Evolutionary conservation across 2,113 vertebrate genomes (phyloP), one percentile per base, ranked within the genome.

Genomic region (Pipa parva): DNA sequence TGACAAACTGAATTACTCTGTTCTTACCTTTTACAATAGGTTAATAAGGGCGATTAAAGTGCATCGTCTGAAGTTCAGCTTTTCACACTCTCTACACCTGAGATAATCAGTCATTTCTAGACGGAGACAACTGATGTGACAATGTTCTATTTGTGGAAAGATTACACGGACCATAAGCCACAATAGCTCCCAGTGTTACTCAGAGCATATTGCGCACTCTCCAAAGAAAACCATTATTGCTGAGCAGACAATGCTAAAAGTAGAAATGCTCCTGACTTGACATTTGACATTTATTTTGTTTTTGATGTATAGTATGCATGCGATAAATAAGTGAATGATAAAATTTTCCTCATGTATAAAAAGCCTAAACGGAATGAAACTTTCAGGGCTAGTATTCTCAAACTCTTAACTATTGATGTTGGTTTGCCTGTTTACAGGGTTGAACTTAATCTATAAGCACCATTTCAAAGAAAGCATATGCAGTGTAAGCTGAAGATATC

Each of bases 101-200:
- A 55, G 26, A 55, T 28, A 20, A 31, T 13, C 13, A 10, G 18
- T 21, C 20, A 22, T 5, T 8, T 5, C 55, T 21, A 20, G 7
- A 13, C 22, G 36, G 21, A n/a, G n/a, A 20, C 28, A n/a, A 29
- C 25, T 15, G 8, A n/a, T 31, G 36, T 22, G 31, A 58, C 55
- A 21, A 27, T 21, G 3, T 49, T 18, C 39, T 67, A 59, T 59
- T 67, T 67, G 37, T 48, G 58, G 54, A 59, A 15, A 37, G 54
- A 67, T 67, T 49, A 50, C 55, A 59, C 39, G 37, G n/a, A 36
- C 45, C 54, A 67, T 7, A 58, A 49, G 24, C 21, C 55, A 58
- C 31, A 21, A 37, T 58, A 36, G 31, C 55, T 58, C 22, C 39
- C 39, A 49, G 9, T 46, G 39, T 46, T 4, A 37, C 25, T 10